Evolutionary conservation across 1,140 invertebrate species (phyloP), one percentile per base, ranked within the genome.

Genomic region (Caenorhabditis briggsae): DNA sequence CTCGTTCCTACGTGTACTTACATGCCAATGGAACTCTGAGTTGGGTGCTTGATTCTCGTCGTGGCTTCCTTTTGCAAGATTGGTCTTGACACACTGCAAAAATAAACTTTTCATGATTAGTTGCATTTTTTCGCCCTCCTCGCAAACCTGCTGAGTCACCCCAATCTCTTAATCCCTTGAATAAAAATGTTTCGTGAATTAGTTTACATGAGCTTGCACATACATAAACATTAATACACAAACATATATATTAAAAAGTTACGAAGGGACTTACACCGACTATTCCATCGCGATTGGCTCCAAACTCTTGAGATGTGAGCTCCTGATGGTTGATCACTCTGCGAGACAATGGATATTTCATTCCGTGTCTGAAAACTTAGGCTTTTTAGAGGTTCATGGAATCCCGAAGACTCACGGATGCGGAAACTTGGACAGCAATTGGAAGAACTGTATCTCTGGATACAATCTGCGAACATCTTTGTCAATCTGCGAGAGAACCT

Each of bases 371-470:
- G n/a, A 61, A 33, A 20, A 65, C 0, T 33, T 33, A n/a, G 20
- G 5, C 11, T 53, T 8, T 74, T 55, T n/a, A n/a, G 23, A 83
- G 33, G 33, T 82, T 12, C 14, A 23, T 1, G 3, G 59, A 20
- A 3, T 33, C 18, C 2, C 8, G 18, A 41, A 16, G 14, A 25
- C 87, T 86, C 43, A 89, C 89, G 50, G 89, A 70, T 88, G 50
- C 0, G 93, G 93, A 88, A 89, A 93, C 16, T 92, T 90, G 41
- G 93, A 93, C 1, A 92, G 90, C 84, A 89, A 90, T 90, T 94
- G 94, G 90, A 94, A 94, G 91, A 94, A 94, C 82, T 92, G 92
- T 48, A 94, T 90, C 88, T 94, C 94, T 82, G 94, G 94, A 85
- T 93, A 93, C 12, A 94, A 86, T 11, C 94, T 91, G 86, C 93